Evolutionary conservation across 2,797 vertebrate species (phyloP).

Genomic region (Danio jaintianensis): DNA sequence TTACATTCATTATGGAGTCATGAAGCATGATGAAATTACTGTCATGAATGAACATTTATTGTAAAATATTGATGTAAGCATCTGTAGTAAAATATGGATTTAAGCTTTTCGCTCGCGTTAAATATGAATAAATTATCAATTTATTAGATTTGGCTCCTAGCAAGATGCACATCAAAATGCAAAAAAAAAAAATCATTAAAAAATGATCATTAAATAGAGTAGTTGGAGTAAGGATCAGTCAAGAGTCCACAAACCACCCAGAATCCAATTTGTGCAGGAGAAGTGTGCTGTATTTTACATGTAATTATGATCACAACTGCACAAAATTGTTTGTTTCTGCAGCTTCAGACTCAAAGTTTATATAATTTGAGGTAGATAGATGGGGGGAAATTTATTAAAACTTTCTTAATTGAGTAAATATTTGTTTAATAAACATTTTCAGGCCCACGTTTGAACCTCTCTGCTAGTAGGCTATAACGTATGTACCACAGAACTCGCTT

Average conservation of each 20-base stretch:
- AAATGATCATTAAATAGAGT: constrained; percentile 33
- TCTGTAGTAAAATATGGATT: constrained; percentile 40
- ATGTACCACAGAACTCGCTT: background rate
- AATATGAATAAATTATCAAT: constrained; percentile 56
- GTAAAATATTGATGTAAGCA: constrained; percentile 18
- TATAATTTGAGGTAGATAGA: background rate
- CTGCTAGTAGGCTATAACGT: background rate
- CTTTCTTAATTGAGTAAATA: background rate
- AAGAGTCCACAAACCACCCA: constrained; percentile 7
- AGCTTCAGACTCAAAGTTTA: background rate
- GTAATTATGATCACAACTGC: background rate
- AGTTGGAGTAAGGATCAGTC: constrained; percentile 36
- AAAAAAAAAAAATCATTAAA: constrained; percentile 20
- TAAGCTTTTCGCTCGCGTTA: constrained; percentile 42
- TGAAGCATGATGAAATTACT: constrained; percentile 1
- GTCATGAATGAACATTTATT: background rate
- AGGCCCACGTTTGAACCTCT: background rate
- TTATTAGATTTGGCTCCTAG: constrained; percentile 31
- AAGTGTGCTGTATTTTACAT: constrained; percentile 13
- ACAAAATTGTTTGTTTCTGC: background rate
- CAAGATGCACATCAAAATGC: constrained; percentile 51
- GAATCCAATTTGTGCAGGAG: constrained; percentile 8
- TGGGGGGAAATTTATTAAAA: background rate
- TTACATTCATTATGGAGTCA: constrained; percentile 22
- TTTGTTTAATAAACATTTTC: background rate